phyloP scores from a whole-genome alignment of 2,888 invertebrate species.

The Lamellibrachia columna region DNA sequence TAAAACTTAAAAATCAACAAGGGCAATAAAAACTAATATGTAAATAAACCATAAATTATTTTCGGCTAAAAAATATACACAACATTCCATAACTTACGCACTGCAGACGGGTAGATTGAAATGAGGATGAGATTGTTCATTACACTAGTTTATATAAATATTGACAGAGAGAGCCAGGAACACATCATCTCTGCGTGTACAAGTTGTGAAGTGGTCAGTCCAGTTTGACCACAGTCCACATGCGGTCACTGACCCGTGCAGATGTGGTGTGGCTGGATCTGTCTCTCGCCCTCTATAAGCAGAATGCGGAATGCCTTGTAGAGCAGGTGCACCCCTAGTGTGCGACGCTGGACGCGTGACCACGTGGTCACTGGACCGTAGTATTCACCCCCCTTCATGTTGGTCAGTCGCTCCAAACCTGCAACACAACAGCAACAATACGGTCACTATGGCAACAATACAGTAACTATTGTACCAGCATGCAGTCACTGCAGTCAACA shows the following conservation, averaged over 20 bases:
- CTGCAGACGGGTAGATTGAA: background rate
- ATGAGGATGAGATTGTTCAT: background rate
- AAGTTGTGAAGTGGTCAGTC: background rate
- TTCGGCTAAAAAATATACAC: background rate
- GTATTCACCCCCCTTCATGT: constrained; percentile 82
- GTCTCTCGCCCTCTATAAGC: constrained; percentile 87
- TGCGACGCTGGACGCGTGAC: constrained; percentile 76
- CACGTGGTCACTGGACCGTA: constrained; percentile 82
- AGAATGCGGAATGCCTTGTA: constrained; percentile 85
- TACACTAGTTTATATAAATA: background rate
- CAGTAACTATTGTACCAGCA: background rate
- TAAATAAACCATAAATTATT: constrained; percentile 10
- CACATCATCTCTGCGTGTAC: background rate
- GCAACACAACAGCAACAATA: constrained; percentile 29
- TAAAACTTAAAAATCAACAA: background rate
- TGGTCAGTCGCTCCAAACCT: constrained; percentile 78
- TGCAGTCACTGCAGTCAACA: no score
- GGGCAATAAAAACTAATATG: background rate
- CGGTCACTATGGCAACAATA: background rate
- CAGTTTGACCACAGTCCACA: background rate
- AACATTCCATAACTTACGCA: background rate
- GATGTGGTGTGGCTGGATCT: constrained; percentile 74
- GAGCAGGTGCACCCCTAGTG: constrained; percentile 81
- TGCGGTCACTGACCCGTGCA: background rate
- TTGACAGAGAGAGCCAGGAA: background rate